Evolutionary conservation across 2,888 invertebrate genomes (phyloP), one percentile per base, ranked within the genome.

Genomic region (Perizoma flavofasciatum): DNA sequence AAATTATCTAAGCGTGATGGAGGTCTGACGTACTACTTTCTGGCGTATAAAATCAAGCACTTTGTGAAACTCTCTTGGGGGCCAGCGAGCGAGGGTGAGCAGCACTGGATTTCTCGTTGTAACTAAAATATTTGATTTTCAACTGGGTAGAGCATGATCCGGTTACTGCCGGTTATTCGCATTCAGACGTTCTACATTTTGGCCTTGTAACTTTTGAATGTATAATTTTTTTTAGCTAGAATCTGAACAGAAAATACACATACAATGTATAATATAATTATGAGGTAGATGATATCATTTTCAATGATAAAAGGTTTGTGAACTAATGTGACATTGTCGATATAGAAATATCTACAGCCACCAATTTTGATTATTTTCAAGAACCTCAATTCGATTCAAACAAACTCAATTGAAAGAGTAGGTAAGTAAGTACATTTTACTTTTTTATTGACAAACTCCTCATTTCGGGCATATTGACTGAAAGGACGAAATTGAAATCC

Each of bases 401-500:
- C 54, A 46, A 39, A 54, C 46, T 43, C 54, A 33, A 46, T 54
- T 54, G 11, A 46, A 22, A 11, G 39, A 4, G 44, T 48, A 52
- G 10, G 34, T 63, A 44, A 4, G 44, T 48, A 52, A 11, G 34
- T 63, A 54, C 22, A 43, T 49, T n/a, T 50, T n/a, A 57, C 43
- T 40, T 55, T 47, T 53, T 63, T 41, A 54, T 56, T 57, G 47
- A 66, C 55, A 45, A 61, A 66, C 47, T 48, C 61, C 58, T 64
- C 47, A 61, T 60, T 63, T 57, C 57, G 43, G 50, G 56, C 57
- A 48, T 63, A 59, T 61, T 58, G 51, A 59, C 51, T 60, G 61
- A 66, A 61, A 65, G 61, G 60, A 64, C 60, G 56, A 61, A 67
- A 67, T 66, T 69, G 64, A 63, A 69, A 69, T 62, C 61, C 55